A percentile compares a stretch with the other conserved stretches of the same genome.
phyloP scores from a whole-genome alignment of 2,797 vertebrate species.

The Siniperca obscura region DNA sequence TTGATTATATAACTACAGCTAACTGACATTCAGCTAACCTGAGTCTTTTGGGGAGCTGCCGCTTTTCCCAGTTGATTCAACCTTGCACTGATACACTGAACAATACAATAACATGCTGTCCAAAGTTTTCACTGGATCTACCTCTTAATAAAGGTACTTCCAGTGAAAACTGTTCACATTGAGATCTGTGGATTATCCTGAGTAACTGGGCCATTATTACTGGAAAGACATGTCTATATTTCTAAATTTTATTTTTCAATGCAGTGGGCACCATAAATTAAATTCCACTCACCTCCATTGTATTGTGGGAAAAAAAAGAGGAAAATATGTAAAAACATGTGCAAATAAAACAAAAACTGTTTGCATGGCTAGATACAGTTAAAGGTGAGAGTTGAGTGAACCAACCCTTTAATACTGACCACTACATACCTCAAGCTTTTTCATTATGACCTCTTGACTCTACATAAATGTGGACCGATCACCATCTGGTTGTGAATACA shows the following conservation, averaged over 20 bases:
- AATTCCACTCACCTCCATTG: background rate
- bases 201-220: too few relatives aligned
- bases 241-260: too few relatives aligned
- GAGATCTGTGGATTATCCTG: background rate
- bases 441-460: background rate
- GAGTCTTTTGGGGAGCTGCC: background rate
- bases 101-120: background rate
- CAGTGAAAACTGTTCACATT: background rate
- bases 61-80: background rate
- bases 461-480: background rate
- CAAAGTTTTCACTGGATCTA: too few relatives aligned
- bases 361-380: background rate
- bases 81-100: background rate
- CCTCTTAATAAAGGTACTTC: too few relatives aligned
- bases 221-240: too few relatives aligned
- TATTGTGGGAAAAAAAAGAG: background rate
- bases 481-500: constrained; percentile 82
- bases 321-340: too few relatives aligned
- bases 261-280: background rate
- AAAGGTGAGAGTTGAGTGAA: background rate
- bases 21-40: background rate
- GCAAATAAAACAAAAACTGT: too few relatives aligned
- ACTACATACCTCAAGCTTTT: background rate
- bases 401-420: background rate
- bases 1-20: background rate